phyloP scores from a whole-genome alignment of 2,797 vertebrate species.

The Aphelocoma californica region DNA sequence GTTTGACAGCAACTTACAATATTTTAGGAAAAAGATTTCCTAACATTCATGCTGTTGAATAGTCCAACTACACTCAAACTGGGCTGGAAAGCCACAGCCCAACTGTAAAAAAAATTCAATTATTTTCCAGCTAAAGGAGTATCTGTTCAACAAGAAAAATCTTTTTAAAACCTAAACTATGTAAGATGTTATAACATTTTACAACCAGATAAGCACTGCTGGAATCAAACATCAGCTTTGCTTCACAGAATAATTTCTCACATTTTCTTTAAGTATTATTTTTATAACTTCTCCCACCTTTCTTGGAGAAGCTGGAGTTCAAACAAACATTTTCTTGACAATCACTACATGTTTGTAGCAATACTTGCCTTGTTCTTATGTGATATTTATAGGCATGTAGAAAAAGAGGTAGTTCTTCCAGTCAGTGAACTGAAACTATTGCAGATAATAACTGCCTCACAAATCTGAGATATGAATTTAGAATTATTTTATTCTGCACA shows the following conservation, averaged over 20 bases:
- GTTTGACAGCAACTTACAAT: neutral
- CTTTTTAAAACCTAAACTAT: neutral
- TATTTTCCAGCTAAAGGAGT: neutral
- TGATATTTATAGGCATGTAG: neutral
- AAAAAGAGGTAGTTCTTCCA: neutral
- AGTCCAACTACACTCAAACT: neutral
- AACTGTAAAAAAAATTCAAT: neutral
- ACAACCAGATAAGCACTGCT: neutral
- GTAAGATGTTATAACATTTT: neutral
- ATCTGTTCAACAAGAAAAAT: neutral
- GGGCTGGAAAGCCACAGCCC: neutral
- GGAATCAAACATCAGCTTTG: neutral
- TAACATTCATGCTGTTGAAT: neutral
- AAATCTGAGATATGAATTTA: neutral
- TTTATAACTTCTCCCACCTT: neutral
- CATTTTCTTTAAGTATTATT: neutral
- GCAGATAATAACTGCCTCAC: neutral
- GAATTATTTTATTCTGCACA: neutral
- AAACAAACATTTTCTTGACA: neutral
- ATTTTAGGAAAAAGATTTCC: neutral
- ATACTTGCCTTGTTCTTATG: neutral
- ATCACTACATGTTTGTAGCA: neutral
- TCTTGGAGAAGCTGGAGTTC: neutral
- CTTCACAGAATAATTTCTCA: neutral
- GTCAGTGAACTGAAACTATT: neutral